Conservation (phyloP, 2,113 vertebrate genomes). For the Phoenicopterus ruber region DNA sequence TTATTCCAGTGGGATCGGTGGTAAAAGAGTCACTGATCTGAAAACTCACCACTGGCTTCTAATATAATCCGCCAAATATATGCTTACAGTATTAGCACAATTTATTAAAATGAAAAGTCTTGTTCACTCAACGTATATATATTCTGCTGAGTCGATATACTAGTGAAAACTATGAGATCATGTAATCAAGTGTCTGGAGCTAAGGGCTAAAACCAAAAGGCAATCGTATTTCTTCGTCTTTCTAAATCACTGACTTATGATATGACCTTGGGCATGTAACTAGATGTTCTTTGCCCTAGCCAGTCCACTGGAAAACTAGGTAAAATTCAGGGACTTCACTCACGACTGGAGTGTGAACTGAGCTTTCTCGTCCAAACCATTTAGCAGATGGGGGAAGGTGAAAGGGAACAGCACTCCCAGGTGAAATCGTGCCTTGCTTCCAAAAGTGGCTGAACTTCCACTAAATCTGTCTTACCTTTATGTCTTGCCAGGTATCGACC, state of each 20-base stretch:
- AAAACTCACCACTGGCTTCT: neutral
- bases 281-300: neutral
- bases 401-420: neutral
- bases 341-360: neutral
- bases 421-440: neutral
- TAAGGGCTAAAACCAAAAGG: neutral
- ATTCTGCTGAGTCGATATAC: neutral
- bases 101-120: neutral
- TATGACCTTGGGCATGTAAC: neutral
- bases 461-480: constrained; percentile 87
- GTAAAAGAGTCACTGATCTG: neutral
- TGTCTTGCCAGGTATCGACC: constrained; percentile 98
- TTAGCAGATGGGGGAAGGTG: neutral
- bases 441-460: neutral
- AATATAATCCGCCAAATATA: neutral
- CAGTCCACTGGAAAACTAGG: neutral
- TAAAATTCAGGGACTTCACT: neutral
- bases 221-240: neutral
- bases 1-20: neutral
- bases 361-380: neutral
- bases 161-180: neutral
- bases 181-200: neutral
- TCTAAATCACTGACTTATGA: neutral
- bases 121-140: neutral
- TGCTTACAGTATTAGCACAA: neutral